These are phyloP conservation scores for Pseudolycoriella hygida DNA, from an alignment of 2,888 invertebrate species.

Conservation along the genomic window DNA sequence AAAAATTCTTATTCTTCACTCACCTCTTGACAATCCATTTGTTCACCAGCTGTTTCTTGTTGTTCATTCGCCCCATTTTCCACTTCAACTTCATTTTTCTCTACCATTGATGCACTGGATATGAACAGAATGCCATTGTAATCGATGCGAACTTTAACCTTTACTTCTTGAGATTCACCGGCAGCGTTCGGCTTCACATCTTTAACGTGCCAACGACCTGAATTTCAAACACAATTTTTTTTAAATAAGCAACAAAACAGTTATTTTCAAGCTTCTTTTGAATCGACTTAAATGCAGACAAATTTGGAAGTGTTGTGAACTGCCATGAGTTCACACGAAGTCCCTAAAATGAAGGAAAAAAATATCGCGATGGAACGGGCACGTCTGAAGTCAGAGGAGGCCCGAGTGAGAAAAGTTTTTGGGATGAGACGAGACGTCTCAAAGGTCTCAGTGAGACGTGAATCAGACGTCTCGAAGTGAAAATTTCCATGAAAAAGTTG, in stretches of 20 bases:
- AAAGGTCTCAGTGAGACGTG: too few relatives aligned
- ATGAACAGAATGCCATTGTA: conserved; percentile 83
- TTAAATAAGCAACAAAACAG: conserved; percentile 2
- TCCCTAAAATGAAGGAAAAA: too few relatives aligned
- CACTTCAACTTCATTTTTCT: conserved; percentile 43
- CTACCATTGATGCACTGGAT: conserved; percentile 67
- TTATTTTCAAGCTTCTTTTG: too few relatives aligned
- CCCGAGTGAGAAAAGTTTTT: too few relatives aligned
- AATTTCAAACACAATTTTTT: not conserved
- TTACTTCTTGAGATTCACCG: conserved; percentile 87
- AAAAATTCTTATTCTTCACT: conserved; percentile 9
- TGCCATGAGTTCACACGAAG: too few relatives aligned
- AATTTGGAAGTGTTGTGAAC: too few relatives aligned
- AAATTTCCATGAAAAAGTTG: too few relatives aligned
- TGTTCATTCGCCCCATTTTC: conserved; percentile 16
- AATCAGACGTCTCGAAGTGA: too few relatives aligned
- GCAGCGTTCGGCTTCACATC: conserved; percentile 73
- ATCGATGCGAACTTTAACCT: conserved; percentile 89
- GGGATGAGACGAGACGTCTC: too few relatives aligned
- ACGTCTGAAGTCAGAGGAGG: too few relatives aligned
- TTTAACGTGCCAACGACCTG: conserved; percentile 58
- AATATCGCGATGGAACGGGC: too few relatives aligned
- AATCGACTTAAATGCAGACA: too few relatives aligned
- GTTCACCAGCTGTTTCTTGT: conserved; percentile 20
- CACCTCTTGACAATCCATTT: conserved; percentile 34